phyloP scores from a whole-genome alignment of 2,797 vertebrate species.

The Coranthus polyacanthus region DNA sequence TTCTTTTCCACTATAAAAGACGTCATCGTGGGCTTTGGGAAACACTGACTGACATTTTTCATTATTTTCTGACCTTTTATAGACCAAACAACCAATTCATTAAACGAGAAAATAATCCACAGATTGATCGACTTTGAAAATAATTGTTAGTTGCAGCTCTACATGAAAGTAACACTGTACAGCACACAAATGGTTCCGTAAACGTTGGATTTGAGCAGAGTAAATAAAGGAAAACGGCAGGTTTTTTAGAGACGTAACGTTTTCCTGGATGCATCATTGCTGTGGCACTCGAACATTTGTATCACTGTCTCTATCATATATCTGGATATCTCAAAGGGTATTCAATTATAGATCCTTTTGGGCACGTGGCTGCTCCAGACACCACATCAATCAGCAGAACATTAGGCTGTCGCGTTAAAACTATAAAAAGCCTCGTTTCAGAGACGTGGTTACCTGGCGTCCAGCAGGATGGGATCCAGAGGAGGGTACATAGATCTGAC shows the following conservation, averaged over 20 bases:
- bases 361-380: background rate
- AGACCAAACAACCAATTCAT: too few species aligned
- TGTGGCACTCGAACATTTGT: constrained; percentile 11
- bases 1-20: too few species aligned
- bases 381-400: constrained; percentile 2
- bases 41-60: too few species aligned
- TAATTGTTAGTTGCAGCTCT: too few species aligned
- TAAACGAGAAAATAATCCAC: too few species aligned
- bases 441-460: constrained; percentile 89
- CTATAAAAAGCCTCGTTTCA: background rate
- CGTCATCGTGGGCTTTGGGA: too few species aligned
- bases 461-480: constrained; percentile 95
- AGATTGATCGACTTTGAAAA: too few species aligned
- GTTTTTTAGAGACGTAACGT: background rate
- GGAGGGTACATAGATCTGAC: constrained; percentile 98
- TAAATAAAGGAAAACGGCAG: background rate
- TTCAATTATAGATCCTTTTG: constrained; percentile 24
- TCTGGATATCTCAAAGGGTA: background rate
- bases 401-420: too few species aligned
- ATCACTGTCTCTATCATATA: background rate
- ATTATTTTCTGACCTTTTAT: too few species aligned
- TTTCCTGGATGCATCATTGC: constrained; percentile 5
- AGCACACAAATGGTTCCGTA: background rate
- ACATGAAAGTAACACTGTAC: background rate
- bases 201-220: too few species aligned